These are phyloP conservation scores for Chromoteleia sp. DNA, from an alignment of 2,888 invertebrate genomes.

Conservation along the genomic window DNA sequence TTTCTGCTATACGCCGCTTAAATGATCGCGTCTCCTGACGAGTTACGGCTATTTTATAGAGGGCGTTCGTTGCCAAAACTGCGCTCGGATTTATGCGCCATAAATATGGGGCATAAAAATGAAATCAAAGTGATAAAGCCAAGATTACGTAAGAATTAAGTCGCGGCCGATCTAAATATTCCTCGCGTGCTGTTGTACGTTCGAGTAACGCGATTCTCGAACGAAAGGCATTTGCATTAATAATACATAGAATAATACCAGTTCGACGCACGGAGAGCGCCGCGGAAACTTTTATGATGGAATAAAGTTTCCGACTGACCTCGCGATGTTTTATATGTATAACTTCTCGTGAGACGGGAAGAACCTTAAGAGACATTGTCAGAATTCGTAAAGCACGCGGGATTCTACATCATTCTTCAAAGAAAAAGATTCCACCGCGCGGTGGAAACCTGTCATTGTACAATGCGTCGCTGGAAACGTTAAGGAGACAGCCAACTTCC, in stretches of 20 bases:
- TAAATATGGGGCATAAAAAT: constrained; percentile 49
- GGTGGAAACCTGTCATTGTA: constrained; percentile 51
- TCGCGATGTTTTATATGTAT: constrained; percentile 56
- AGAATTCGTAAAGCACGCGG: constrained; percentile 64
- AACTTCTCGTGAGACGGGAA: constrained; percentile 43
- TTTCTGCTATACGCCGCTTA: constrained; percentile 26
- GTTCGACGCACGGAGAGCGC: constrained; percentile 9
- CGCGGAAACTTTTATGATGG: constrained; percentile 33
- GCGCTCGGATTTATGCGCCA: constrained; percentile 27
- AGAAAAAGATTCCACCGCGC: constrained; percentile 46
- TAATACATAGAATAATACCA: constrained; percentile 19
- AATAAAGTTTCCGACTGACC: constrained; percentile 57
- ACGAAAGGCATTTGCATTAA: constrained; percentile 6
- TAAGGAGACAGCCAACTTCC: constrained; percentile 63
- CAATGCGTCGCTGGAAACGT: constrained; percentile 57
- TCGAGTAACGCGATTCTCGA: not conserved
- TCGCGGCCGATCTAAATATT: constrained; percentile 16
- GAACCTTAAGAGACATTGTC: constrained; percentile 59
- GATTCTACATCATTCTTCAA: constrained; percentile 61
- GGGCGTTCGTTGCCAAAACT: constrained; percentile 37
- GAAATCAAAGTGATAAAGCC: constrained; percentile 34
- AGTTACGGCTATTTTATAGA: constrained; percentile 33
- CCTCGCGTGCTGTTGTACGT: not conserved
- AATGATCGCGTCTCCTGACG: constrained; percentile 24
- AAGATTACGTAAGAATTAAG: constrained; percentile 14